Conservation (phyloP, 2,113 vertebrate genomes). For the Origma solitaria region DNA sequence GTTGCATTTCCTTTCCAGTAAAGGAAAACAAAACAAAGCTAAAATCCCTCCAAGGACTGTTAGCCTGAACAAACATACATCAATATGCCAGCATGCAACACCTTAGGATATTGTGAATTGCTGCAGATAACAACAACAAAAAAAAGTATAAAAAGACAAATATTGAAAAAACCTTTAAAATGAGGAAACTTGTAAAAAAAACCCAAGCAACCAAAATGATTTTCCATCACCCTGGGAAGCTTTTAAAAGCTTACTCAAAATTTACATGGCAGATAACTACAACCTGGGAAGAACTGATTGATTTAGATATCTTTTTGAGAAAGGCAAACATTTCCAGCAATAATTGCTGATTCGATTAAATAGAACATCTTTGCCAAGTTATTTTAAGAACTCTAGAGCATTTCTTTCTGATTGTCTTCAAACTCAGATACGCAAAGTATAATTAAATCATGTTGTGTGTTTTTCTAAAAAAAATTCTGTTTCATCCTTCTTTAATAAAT, state of each 20-base stretch:
- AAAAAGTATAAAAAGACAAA: not conserved
- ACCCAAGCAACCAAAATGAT: rapidly evolving
- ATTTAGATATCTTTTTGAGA: not conserved
- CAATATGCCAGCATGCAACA: rapidly evolving
- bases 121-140: not conserved
- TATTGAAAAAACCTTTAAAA: not conserved
- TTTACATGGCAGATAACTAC: not conserved
- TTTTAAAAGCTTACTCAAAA: not conserved
- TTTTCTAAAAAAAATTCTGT: not conserved
- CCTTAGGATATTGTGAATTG: not conserved
- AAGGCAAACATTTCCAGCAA: not conserved
- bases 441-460: not conserved
- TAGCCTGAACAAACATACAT: not conserved
- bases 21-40: not conserved
- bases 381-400: not conserved
- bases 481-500: not conserved
- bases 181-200: not conserved
- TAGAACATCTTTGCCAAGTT: not conserved
- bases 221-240: not conserved
- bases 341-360: not conserved
- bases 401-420: not conserved
- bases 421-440: not conserved
- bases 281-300: not conserved
- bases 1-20: not conserved
- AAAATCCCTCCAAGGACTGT: not conserved